These are phyloP conservation scores for Muscidifurax raptorellus DNA, from an alignment of 1,140 invertebrate genomes.

Conservation along the genomic window DNA sequence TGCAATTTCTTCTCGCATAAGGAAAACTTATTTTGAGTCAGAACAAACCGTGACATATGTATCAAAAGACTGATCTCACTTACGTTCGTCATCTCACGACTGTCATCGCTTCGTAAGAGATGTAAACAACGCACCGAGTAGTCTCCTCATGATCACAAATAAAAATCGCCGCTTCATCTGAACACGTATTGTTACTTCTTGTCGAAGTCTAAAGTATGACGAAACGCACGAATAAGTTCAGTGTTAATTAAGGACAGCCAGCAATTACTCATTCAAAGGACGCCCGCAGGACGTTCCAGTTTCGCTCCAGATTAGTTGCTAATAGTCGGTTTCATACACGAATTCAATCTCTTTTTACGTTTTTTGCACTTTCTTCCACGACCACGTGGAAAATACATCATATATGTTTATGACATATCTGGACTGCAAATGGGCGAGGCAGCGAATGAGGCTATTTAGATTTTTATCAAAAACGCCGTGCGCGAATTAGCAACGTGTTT, in stretches of 20 bases:
- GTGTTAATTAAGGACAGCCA: slow-evolving; percentile 10
- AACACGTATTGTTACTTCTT: background rate
- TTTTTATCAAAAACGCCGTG: slow-evolving; percentile 2
- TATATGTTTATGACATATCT: background rate
- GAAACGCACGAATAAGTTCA: background rate
- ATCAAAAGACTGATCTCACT: no score
- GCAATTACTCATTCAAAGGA: slow-evolving; percentile 22
- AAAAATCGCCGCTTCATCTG: no score
- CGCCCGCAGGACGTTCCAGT: slow-evolving; percentile 13
- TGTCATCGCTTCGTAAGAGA: no score
- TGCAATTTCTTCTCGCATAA: no score
- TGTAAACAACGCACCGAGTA: no score
- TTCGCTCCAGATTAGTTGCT: background rate
- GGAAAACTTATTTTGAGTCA: no score
- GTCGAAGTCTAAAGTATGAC: background rate
- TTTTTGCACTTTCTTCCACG: background rate
- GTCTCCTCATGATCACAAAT: no score
- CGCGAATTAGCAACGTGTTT: background rate
- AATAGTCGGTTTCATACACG: slow-evolving; percentile 23
- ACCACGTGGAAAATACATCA: background rate
- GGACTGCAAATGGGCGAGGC: background rate
- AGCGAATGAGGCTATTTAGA: background rate
- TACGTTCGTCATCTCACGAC: no score
- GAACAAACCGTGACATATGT: no score
- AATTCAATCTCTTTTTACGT: background rate